Conservation (phyloP, 1,140 invertebrate genomes). For the Pomacea maculata region DNA sequence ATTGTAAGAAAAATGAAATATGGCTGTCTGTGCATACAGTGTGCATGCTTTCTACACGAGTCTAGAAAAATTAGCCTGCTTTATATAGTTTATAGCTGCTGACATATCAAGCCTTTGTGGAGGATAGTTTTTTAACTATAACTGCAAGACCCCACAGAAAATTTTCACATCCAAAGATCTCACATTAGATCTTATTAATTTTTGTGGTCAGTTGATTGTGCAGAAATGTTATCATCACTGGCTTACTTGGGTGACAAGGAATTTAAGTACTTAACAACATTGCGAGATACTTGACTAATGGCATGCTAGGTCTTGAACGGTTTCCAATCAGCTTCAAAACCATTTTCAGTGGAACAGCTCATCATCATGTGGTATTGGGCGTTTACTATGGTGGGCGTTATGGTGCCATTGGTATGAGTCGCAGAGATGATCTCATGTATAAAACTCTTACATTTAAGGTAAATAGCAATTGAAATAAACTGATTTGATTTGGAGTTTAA, state of each 20-base stretch:
- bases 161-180: not conserved
- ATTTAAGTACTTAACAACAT: constrained; percentile 20
- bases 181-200: not conserved
- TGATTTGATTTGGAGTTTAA: not conserved
- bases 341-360: constrained; percentile 53
- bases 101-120: no score
- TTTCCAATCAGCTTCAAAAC: constrained; percentile 66
- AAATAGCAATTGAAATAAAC: not conserved
- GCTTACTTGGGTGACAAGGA: not conserved
- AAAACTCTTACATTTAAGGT: constrained; percentile 64
- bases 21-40: no score
- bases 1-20: no score
- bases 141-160: no score
- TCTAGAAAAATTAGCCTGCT: no score
- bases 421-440: constrained; percentile 65
- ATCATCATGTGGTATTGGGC: constrained; percentile 66
- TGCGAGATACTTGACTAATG: constrained; percentile 60
- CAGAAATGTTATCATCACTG: not conserved
- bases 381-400: constrained; percentile 61
- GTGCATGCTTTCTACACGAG: no score
- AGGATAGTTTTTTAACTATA: no score
- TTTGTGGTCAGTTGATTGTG: not conserved
- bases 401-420: constrained; percentile 66
- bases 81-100: no score
- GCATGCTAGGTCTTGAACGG: constrained; percentile 61